Evolutionary conservation across 1,140 invertebrate genomes (phyloP), one percentile per base, ranked within the genome.

Genomic region (Drosophila tristis): DNA sequence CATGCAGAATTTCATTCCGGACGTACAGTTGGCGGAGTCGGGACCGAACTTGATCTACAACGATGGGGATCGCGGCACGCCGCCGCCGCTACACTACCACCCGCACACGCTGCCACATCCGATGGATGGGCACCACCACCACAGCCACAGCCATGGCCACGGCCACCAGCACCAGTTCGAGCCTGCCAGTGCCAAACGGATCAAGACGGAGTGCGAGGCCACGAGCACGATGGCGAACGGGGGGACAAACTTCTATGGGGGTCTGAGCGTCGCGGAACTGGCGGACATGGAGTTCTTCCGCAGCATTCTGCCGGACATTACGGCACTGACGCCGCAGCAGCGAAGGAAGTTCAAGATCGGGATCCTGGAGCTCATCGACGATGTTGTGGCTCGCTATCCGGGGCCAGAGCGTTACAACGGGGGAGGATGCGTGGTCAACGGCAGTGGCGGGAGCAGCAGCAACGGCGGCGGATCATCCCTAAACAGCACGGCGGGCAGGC

Each of bases 281-380:
- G 71, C 90, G 26, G 91, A 92, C 60, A 90, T 92, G 85, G 90
- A 91, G 51, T 92, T 92, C 81, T 92, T 92, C 31, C 80, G 90
- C 15, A 92, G 91, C 72, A 80, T 92, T 42, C 55, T 92, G 8
- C 91, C 91, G 5, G 91, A 92, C 47, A 86, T 91, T 60, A 79
- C 75, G 0, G 70, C 62, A 2, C 51, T 92, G n/a, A 91, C 89
- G 8, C 71, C 89, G 9, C 79, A 86, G 35, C 91, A 92, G 44
- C 91, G 90, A 25, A 68, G 91, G 31, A 91, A 91, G 29, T 90
- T 92, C 23, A 92, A 91, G 74, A 92, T 92, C 45, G 91, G 91
- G 16, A 89, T 91, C 25, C 71, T 92, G 5, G 89, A 91, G 58
- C 72, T 92, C 8, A 92, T 92, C 11, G 90, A 92, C 39, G 90